Evolutionary conservation across 2,888 invertebrate species (phyloP), one percentile per base, ranked within the genome.

Genomic region (Uropetala carovei): DNA sequence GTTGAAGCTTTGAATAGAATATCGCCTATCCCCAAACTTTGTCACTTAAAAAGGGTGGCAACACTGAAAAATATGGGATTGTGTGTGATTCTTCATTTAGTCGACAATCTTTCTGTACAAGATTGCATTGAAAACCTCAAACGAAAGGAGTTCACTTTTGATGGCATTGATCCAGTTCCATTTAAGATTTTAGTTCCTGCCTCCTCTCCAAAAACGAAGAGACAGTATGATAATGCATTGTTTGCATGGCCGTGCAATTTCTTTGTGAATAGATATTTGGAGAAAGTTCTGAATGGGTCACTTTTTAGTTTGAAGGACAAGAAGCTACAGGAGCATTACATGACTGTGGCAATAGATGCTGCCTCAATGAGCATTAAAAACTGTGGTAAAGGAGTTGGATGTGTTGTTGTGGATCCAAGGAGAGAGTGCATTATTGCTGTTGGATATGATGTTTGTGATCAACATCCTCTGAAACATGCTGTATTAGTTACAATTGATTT

Each of bases 401-500:
- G 96, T 3, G 96, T 98, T 0, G 96, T 98, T 22, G 97, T 98
- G 0, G 98, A 99, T 95, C 98, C 98, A 0, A 94, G 95, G 9
- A 94, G 94, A 0, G 95, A 96, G 22, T 96, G 96, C 9, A 95
- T 97, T 10, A 96, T 99, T 0, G 97, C 98, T 0, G 95, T 97
- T 13, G 96, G 97, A 0, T 96, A 96, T 92, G 96, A 97, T 94
- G 94, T 95, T 60, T 94, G 95, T 1, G 92, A 93, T 11, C 92
- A 93, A n/a, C 97, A 98, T 95, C 98, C 98, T 0, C 95, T 98
- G 86, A 97, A 97, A 94, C 99, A 99, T 95, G 97, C 98, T 7
- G 95, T 97, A 0, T 98, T 99, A 98, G 95, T 98, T 64, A 97
- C 97, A 14, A 96, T 99, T 92, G 99, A 99, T 95, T 96, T 97